Conservation (phyloP, 2,113 vertebrate genomes). For the Pachypanchax playfairii region DNA sequence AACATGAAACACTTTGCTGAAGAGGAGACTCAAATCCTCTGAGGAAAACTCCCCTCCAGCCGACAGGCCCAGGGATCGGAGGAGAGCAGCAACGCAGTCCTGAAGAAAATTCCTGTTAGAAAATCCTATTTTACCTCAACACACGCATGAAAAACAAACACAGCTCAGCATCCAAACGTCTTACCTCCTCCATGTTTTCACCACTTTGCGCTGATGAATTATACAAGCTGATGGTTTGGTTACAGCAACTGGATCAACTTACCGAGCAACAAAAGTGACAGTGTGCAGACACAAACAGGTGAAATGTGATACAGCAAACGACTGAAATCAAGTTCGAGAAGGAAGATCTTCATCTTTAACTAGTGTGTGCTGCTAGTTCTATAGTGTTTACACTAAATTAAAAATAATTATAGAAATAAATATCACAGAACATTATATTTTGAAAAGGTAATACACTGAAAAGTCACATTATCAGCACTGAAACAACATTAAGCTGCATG, state of each 20-base stretch:
- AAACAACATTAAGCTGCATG: neutral
- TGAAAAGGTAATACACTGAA: too few species aligned
- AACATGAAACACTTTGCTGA: constrained; percentile 66
- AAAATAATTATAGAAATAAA: too few species aligned
- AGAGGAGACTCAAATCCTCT: constrained; percentile 64
- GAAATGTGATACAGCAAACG: constrained; percentile 29
- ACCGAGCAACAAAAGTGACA: constrained; percentile 54
- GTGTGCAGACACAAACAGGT: constrained; percentile 25
- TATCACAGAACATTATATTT: too few species aligned
- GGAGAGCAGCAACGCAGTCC: constrained; percentile 53
- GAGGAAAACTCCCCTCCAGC: constrained; percentile 59
- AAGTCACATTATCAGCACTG: too few species aligned
- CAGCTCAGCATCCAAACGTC: constrained; percentile 15
- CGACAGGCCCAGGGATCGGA: constrained; percentile 57
- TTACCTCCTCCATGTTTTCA: constrained; percentile 71
- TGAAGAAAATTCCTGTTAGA: constrained; percentile 28
- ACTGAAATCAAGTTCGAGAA: constrained; percentile 4
- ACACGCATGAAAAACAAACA: constrained; percentile 13
- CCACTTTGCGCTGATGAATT: constrained; percentile 53
- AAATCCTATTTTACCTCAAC: neutral
- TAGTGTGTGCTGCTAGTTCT: too few species aligned
- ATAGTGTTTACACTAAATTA: too few species aligned
- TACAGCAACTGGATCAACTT: constrained; percentile 58
- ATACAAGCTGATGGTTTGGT: constrained; percentile 65
- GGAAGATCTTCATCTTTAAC: neutral